Base-by-base conservation (phyloP, 2,888 invertebrate genomes). In the Unio pictorum region DNA sequence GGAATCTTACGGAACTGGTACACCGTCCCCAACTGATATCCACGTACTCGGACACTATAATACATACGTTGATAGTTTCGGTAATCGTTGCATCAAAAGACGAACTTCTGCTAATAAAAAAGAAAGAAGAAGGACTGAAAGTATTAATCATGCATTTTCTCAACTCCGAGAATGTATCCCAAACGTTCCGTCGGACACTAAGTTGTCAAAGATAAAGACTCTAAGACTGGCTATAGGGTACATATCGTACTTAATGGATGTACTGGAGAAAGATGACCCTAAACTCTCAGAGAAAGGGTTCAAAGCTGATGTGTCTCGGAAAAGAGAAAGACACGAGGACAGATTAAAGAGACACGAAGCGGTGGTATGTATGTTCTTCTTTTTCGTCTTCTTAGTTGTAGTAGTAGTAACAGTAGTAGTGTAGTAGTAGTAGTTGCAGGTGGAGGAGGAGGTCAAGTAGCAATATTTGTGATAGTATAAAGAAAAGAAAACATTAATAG, bases 121-220 rank as follows among this genome's bases (percentile, higher is more conserved):
- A 89, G 98, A 98, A 89, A 90, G 98, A 17, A 91, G 97, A 79
- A 92, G 98, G 67, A 98, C 98, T 0, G 95, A 96, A 89, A 96
- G 95, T 82, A 98, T 98, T 78, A 98, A 98, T 90, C 96, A 95
- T 66, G 98, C 98, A 0, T 98, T 98, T 89, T 94, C 96, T 0
- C 95, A 96, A 85, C 91, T 98, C 0, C 91, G 98, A 28, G 96
- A 96, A 77, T 96, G 97, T 90, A 98, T 98, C 83, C 98, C 98
- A 0, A 97, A 98, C 87, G 97, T 98, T 3, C 98, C 98, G 0
- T 94, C 95, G 0, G 98, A 98, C 87, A 98, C 98, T 0, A 98
- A 98, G 90, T 91, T 98, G 55, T 96, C 96, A 20, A 93, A 96
- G 93, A 98, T 98, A 81, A 98, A 98, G 91, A 98, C 98, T 0